Conservation (phyloP, 1,140 invertebrate genomes). For the Bilobella aurantiaca region DNA sequence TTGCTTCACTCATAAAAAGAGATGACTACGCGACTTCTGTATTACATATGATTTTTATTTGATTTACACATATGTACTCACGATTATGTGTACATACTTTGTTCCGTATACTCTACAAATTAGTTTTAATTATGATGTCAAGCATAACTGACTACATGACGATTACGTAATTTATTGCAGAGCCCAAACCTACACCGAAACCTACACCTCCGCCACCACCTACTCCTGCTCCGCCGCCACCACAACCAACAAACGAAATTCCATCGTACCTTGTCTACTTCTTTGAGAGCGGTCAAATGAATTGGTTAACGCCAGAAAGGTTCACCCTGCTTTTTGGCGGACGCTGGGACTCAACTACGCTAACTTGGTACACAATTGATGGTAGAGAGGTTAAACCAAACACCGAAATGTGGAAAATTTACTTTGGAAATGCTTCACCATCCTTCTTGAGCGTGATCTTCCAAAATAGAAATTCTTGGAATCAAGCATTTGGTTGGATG, state of each 20-base stretch:
- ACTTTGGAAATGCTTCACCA: conserved; percentile 4
- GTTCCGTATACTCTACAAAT: background rate
- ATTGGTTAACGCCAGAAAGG: conserved; percentile 5
- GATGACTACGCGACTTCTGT: no score
- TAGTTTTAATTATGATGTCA: background rate
- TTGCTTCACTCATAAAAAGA: no score
- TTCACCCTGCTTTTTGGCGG: background rate
- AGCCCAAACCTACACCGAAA: background rate
- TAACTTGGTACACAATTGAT: conserved; percentile 3
- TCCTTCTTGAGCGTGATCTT: conserved; percentile 1
- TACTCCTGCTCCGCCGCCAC: background rate
- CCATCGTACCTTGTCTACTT: background rate
- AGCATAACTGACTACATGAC: background rate
- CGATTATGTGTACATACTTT: background rate
- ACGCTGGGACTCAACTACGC: background rate
- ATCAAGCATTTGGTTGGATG: conserved; percentile 8
- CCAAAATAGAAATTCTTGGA: background rate
- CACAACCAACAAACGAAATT: conserved; percentile 4
- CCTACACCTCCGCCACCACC: background rate
- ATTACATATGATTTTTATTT: no score
- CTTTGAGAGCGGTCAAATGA: background rate
- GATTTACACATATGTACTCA: background rate
- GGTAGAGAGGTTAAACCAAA: background rate
- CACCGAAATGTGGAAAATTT: background rate
- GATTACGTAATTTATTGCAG: background rate